A percentile compares a stretch with the other conserved stretches of the same genome.
phyloP scores from a whole-genome alignment of 53 echinoderm and acorn worm genomes.

The Arbacia lixula region DNA sequence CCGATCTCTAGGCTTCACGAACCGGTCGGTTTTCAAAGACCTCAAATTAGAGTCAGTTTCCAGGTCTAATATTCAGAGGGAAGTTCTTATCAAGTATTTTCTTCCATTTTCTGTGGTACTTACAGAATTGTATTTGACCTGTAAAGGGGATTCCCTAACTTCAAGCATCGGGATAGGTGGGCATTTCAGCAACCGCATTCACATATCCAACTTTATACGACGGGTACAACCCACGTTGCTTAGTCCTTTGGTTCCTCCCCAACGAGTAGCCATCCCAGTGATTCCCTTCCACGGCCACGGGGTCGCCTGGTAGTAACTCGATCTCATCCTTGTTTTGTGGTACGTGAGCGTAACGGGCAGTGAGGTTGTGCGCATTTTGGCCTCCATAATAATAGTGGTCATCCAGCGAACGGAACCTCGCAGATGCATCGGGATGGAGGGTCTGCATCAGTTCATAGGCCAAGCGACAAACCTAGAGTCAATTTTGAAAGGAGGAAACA shows the following conservation, averaged over 20 bases:
- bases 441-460: not conserved
- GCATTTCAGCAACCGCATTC: conserved; percentile 69
- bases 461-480: not conserved
- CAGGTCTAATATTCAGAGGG: no score
- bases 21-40: no score
- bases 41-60: no score
- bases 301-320: not conserved
- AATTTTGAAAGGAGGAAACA: no score
- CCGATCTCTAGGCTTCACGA: no score
- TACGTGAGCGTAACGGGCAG: not conserved
- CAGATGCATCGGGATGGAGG: not conserved
- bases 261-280: conserved; percentile 92
- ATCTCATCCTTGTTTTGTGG: not conserved
- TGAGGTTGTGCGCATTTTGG: not conserved
- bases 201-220: conserved; percentile 84
- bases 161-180: conserved; percentile 75
- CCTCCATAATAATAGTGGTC: not conserved
- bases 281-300: conserved; percentile 75
- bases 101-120: no score
- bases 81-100: no score
- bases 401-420: not conserved
- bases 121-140: no score
- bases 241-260: conserved; percentile 64
- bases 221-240: conserved; percentile 71
- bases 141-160: no score